These are phyloP conservation scores for Philhelius pedissequus DNA, from an alignment of 2,888 invertebrate species.

Conservation along the genomic window DNA sequence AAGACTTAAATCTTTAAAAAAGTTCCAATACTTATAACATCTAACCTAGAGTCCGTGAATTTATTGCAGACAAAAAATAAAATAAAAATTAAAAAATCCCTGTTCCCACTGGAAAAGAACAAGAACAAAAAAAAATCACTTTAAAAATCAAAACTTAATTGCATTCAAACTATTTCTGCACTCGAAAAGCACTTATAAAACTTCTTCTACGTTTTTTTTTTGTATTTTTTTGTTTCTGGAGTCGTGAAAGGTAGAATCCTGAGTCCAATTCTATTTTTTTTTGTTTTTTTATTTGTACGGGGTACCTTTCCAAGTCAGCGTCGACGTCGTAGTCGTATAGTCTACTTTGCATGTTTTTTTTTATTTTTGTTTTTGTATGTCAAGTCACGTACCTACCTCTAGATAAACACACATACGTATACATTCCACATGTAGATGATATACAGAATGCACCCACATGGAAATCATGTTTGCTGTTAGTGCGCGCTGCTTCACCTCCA, in stretches of 20 bases:
- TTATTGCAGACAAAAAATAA: not conserved
- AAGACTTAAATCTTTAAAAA: no score
- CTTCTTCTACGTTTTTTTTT: not conserved
- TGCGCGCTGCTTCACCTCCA: not conserved
- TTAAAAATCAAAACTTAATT: conserved; percentile 65
- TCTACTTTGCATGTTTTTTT: not conserved
- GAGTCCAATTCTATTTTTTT: not conserved
- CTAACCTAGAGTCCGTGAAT: not conserved
- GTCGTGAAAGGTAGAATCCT: not conserved
- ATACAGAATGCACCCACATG: conserved; percentile 57
- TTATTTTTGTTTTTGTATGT: conserved; percentile 14
- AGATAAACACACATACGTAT: no score
- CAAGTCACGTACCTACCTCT: conserved; percentile 51
- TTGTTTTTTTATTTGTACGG: not conserved
- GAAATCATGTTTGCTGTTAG: conserved; percentile 40
- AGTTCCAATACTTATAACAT: no score
- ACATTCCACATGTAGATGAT: no score
- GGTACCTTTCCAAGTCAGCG: not conserved
- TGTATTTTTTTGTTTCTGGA: not conserved
- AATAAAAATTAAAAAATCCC: not conserved
- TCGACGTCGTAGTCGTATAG: not conserved
- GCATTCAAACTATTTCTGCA: conserved; percentile 63
- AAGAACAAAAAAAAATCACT: conserved; percentile 17
- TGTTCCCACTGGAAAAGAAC: not conserved
- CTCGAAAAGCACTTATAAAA: conserved; percentile 57